Base-by-base conservation (phyloP, 2,888 invertebrate species). In the Epistrophella euchroma region DNA sequence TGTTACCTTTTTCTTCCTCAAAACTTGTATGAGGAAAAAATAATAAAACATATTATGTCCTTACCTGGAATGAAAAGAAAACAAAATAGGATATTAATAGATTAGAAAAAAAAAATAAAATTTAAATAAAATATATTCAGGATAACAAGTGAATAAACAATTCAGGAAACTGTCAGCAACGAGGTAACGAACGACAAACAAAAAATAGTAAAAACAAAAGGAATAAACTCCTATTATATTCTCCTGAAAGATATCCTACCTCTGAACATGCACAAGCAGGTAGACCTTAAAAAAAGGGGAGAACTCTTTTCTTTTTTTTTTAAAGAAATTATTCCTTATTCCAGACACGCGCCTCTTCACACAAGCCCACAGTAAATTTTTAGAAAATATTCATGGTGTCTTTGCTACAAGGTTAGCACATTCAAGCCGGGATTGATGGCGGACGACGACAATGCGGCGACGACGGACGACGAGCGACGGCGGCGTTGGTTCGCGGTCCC, bases 121-220 rank as follows among this genome's bases (percentile, higher is more conserved):
- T 66, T 66, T 28, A 66, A 66, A 66, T 66, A 47, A 66, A 52
- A 25, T 52, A 40, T 52, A 52, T 68, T 68, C 66, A 66, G 68
- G 52, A 68, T 68, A 52, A 68, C 68, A 52, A 68, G 66, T 73
- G 76, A 85, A 81, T 84, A 75, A 84, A 75, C 71, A 75, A 79
- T 85, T 85, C 85, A 85, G 85, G 85, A 85, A 85, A 81, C 74
- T 62, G 81, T 76, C 85, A 85, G 37, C 58, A 19, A 7, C 32
- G 32, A 35, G 11, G 11, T 10, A 35, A 35, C 11, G 35, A 37
- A 15, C 22, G 22, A 76, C 68, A 47, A 77, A 76, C 50, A 55
- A 72, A 28, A 73, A 37, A 73, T 28, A 28, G 17, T 28, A 15
- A 19, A 70, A 25, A 32, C 19, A 62, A 50, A 47, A 56, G 7